Evolutionary conservation across 1,140 invertebrate genomes (phyloP), one percentile per base, ranked within the genome.

Genomic region (Heterodera schachtii): DNA sequence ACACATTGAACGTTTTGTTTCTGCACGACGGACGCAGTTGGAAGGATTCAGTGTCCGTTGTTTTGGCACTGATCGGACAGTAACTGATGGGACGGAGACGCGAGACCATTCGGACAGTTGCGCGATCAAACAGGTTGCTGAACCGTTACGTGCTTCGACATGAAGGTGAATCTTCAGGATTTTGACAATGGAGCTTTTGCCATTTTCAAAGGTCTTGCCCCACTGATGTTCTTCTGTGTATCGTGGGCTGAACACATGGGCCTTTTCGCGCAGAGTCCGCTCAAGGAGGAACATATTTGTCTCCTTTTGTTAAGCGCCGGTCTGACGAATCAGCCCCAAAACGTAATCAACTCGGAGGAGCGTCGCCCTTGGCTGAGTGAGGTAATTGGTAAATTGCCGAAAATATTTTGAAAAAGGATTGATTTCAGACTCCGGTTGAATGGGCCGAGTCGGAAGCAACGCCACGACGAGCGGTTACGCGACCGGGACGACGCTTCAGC

Each of bases 151-250:
- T 31, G n/a, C 49, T 71, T 9, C 19, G 69, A 49, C 52, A 67
- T 44, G 11, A 5, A 69, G 41, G 49, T 81, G 67, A 43, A 1
- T 47, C 9, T 46, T 81, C 6, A 44, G 41, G 21, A 70, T n/a
- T 70, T 70, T 70, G 41, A 31, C n/a, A 43, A 9, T 43, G 5
- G 47, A 64, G 11, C 19, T 41, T 46, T 19, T 43, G 31, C 31
- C 31, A 31, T 46, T 19, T 43, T 31, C 21, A 21, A 64, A 84
- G 82, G 81, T 60, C 57, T 83, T 43, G 82, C 64, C 46, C 7
- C 75, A n/a, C 31, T 83, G 7, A 49, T 84, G 64, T 83, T 83
- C 66, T 81, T 83, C 44, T 84, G 67, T 41, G 46, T 44, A 16
- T 11, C 70, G 43, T 83, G 82, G 82, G 75, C 73, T 41, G 7